Evolutionary conservation across 2,888 invertebrate species (phyloP).

Genomic region (Drosophila anceps): DNA sequence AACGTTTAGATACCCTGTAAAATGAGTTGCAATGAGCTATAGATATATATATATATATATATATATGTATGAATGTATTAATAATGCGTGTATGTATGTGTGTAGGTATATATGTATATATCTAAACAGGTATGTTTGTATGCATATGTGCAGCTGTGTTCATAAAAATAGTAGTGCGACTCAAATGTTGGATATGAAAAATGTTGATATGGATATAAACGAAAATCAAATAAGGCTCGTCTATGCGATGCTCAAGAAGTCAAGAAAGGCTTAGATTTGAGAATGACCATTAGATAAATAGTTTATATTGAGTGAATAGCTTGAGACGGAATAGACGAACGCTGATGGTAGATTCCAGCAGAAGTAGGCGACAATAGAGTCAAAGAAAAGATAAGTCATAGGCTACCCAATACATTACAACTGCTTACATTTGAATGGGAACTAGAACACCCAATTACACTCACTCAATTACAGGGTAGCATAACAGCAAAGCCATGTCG

Average conservation of each 20-base stretch:
- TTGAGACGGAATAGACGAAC: background rate
- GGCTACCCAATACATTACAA: background rate
- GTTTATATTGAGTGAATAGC: background rate
- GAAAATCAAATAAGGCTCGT: too few relatives aligned
- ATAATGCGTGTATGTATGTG: too few relatives aligned
- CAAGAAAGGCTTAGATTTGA: background rate
- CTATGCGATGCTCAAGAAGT: background rate
- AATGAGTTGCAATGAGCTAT: background rate
- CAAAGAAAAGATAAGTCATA: background rate
- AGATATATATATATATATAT: background rate
- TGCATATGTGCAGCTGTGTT: too few relatives aligned
- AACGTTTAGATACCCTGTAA: conserved; percentile 31
- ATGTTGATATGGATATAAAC: too few relatives aligned
- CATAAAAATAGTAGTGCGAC: too few relatives aligned
- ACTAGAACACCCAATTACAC: background rate
- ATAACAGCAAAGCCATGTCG: conserved; percentile 24
- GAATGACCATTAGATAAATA: background rate
- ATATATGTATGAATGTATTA: too few relatives aligned
- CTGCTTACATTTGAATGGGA: background rate
- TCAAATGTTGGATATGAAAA: too few relatives aligned
- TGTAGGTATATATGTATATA: too few relatives aligned
- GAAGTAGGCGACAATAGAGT: background rate
- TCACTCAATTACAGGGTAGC: conserved; percentile 11
- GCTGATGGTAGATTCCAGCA: too few relatives aligned
- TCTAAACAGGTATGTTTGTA: too few relatives aligned